phyloP scores from a whole-genome alignment of 2,888 invertebrate genomes.

The Phlogophora meticulosa region DNA sequence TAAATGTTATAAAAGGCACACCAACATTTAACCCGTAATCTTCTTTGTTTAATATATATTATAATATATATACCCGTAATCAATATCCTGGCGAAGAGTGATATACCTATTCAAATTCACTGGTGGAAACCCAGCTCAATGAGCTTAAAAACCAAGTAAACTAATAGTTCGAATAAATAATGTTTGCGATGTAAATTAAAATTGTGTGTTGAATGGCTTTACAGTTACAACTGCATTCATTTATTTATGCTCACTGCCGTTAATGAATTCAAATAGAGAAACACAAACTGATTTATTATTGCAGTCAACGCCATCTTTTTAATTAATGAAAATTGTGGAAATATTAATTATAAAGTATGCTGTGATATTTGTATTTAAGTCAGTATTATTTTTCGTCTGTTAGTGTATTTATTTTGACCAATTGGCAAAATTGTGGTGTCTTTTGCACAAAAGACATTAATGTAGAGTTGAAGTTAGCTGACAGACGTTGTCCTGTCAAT shows the following conservation, averaged over 20 bases:
- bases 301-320: constrained; percentile 43
- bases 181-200: constrained; percentile 38
- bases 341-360: constrained; percentile 24
- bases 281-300: constrained; percentile 43
- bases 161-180: constrained; percentile 34
- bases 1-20: too few relatives aligned
- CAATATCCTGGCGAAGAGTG: neutral
- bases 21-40: too few relatives aligned
- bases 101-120: neutral
- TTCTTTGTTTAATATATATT: too few relatives aligned
- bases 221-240: constrained; percentile 30
- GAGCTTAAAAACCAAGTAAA: constrained; percentile 24
- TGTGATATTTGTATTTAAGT: constrained; percentile 11
- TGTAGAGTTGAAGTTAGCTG: too few relatives aligned
- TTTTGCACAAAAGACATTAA: too few relatives aligned
- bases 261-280: constrained; percentile 40
- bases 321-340: constrained; percentile 42
- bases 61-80: too few relatives aligned
- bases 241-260: constrained; percentile 26
- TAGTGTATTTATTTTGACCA: too few relatives aligned
- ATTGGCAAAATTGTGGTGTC: too few relatives aligned
- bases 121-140: neutral
- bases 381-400: constrained; percentile 10
- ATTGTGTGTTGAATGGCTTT: constrained; percentile 32
- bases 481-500: too few relatives aligned